These are phyloP conservation scores for Biston stratarius DNA, from an alignment of 2,888 invertebrate genomes.

Conservation along the genomic window DNA sequence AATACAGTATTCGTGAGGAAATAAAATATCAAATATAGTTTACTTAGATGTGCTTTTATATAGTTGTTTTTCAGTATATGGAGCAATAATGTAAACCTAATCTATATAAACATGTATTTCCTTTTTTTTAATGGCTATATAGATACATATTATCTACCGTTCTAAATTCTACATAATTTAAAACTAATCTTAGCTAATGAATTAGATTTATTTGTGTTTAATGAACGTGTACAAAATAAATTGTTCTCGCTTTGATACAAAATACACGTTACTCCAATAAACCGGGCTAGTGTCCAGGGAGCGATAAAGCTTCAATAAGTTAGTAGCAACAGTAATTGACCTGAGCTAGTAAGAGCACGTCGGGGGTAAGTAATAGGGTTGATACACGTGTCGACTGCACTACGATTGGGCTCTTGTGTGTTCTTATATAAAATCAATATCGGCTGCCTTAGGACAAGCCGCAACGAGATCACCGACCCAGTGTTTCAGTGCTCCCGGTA, in stretches of 20 bases:
- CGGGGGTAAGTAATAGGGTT: conserved; percentile 39
- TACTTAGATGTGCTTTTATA: too few relatives aligned
- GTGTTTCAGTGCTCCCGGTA: conserved; percentile 39
- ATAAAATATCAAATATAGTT: background rate
- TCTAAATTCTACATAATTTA: background rate
- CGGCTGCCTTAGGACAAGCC: conserved; percentile 61
- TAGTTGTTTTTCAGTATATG: too few relatives aligned
- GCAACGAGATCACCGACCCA: conserved; percentile 62
- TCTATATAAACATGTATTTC: too few relatives aligned
- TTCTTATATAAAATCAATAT: conserved; percentile 70
- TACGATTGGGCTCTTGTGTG: conserved; percentile 52
- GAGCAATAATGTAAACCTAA: too few relatives aligned
- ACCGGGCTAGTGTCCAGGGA: conserved; percentile 31
- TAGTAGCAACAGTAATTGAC: conserved; percentile 39
- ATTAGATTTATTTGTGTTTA: conserved; percentile 2
- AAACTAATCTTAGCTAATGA: conserved; percentile 12
- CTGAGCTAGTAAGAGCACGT: conserved; percentile 37
- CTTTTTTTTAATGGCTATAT: too few relatives aligned
- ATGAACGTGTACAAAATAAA: conserved; percentile 21
- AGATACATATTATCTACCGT: background rate
- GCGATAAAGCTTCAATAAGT: conserved; percentile 40
- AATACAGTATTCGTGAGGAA: background rate
- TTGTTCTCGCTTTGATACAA: conserved; percentile 27
- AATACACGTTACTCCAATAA: conserved; percentile 34
- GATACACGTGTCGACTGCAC: conserved; percentile 43